These are phyloP conservation scores for Paedocypris micromegethes DNA, from an alignment of 2,797 vertebrate genomes.

Conservation along the genomic window DNA sequence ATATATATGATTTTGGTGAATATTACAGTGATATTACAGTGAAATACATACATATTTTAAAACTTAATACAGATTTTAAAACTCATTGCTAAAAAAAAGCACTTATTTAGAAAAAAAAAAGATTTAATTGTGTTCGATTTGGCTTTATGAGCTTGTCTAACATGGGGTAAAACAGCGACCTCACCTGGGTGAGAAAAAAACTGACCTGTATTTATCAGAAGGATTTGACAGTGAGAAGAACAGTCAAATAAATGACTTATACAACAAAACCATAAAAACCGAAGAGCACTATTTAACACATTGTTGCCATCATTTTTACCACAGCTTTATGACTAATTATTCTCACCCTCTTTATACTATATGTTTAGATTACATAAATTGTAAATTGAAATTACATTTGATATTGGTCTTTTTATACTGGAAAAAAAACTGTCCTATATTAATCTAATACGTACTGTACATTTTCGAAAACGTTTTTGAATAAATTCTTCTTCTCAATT, in stretches of 20 bases:
- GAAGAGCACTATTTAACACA: constrained; percentile 13
- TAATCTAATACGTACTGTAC: constrained; percentile 8
- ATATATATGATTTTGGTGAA: too few species aligned
- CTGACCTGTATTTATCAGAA: constrained; percentile 13
- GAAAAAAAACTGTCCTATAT: constrained; percentile 5
- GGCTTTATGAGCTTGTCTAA: constrained; percentile 1
- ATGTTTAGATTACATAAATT: background rate
- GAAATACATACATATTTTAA: too few species aligned
- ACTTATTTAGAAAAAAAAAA: too few species aligned
- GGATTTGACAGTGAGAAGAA: background rate
- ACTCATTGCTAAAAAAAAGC: too few species aligned
- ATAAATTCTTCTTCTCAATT: constrained; percentile 18
- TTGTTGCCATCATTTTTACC: background rate
- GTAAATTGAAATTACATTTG: background rate
- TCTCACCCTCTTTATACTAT: background rate
- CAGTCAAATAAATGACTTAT: too few species aligned
- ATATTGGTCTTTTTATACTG: constrained; percentile 1
- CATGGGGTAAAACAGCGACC: constrained; percentile 39
- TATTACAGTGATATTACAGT: too few species aligned
- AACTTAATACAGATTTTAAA: too few species aligned
- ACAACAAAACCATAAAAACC: too few species aligned
- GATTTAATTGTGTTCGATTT: background rate
- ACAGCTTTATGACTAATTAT: too few species aligned
- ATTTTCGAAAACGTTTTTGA: constrained; percentile 2
- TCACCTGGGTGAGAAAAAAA: constrained; percentile 43